Evolutionary conservation across 2,797 vertebrate genomes (phyloP).

Genomic region (Amblyraja radiata): DNA sequence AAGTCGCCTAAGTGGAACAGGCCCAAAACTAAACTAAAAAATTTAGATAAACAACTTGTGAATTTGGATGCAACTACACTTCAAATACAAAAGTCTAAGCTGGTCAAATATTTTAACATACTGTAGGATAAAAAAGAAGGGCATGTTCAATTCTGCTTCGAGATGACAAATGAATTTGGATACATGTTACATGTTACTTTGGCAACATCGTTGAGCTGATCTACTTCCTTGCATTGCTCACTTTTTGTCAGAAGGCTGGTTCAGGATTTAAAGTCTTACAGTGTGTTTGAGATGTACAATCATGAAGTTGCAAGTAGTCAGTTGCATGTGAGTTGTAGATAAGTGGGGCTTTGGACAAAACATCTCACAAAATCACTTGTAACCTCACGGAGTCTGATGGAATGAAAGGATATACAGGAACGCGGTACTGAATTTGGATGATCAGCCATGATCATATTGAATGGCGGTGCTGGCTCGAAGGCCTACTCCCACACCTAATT

Average conservation of each 20-base stretch:
- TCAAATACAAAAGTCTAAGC: not conserved
- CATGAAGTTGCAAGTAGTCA: not conserved
- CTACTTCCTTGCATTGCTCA: not conserved
- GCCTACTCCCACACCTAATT: too few relatives aligned
- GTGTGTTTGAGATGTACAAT: not conserved
- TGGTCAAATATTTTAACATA: not conserved
- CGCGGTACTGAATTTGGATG: too few relatives aligned
- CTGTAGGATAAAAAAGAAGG: not conserved
- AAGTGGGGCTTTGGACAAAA: not conserved
- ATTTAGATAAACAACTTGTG: not conserved
- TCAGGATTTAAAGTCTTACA: not conserved
- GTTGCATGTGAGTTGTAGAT: not conserved
- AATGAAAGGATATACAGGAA: too few relatives aligned
- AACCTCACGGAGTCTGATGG: not conserved
- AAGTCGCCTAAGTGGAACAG: too few relatives aligned
- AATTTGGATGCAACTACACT: not conserved
- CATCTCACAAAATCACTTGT: not conserved
- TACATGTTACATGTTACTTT: not conserved
- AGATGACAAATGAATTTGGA: not conserved
- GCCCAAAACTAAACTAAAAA: too few relatives aligned
- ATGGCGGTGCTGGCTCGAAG: too few relatives aligned
- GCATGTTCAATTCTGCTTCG: not conserved
- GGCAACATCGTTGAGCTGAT: not conserved
- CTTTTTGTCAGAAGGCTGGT: not conserved
- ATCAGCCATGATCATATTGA: too few relatives aligned